Evolutionary conservation across 2,888 invertebrate genomes (phyloP).

Genomic region (Byasa hedistus): DNA sequence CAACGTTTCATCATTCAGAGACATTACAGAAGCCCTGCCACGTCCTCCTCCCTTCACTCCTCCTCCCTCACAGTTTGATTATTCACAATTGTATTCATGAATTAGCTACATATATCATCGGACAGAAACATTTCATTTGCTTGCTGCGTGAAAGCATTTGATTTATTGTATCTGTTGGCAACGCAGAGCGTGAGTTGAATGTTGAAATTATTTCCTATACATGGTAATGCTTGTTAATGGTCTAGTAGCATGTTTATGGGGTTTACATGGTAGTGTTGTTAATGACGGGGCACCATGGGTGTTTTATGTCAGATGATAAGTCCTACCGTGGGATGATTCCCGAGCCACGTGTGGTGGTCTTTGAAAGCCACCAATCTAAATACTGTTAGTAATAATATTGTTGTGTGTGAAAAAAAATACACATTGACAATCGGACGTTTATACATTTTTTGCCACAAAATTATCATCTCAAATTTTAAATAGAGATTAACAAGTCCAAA

Average conservation of each 20-base stretch:
- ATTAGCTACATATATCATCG: constrained; percentile 35
- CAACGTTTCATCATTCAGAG: constrained; percentile 21
- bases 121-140: constrained; percentile 32
- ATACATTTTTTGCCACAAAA: too few species aligned
- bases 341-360: too few species aligned
- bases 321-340: too few species aligned
- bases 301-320: too few species aligned
- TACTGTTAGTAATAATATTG: too few species aligned
- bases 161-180: constrained; percentile 28
- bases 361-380: too few species aligned
- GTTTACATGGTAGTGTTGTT: constrained; percentile 5
- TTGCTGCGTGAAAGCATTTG: constrained; percentile 31
- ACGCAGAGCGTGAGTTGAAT: constrained; percentile 28
- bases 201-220: constrained; percentile 28
- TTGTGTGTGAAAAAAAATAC: too few species aligned
- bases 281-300: background rate
- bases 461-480: too few species aligned
- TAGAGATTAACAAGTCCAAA: too few species aligned
- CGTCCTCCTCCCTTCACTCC: background rate
- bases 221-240: constrained; percentile 20
- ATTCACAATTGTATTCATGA: constrained; percentile 37
- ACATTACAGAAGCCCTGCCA: constrained; percentile 19
- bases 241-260: constrained; percentile 21
- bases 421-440: too few species aligned
- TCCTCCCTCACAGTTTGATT: constrained; percentile 30